Evolutionary conservation across 2,797 vertebrate genomes (phyloP), one percentile per base, ranked within the genome.

Genomic region (Brotogeris chrysoptera): DNA sequence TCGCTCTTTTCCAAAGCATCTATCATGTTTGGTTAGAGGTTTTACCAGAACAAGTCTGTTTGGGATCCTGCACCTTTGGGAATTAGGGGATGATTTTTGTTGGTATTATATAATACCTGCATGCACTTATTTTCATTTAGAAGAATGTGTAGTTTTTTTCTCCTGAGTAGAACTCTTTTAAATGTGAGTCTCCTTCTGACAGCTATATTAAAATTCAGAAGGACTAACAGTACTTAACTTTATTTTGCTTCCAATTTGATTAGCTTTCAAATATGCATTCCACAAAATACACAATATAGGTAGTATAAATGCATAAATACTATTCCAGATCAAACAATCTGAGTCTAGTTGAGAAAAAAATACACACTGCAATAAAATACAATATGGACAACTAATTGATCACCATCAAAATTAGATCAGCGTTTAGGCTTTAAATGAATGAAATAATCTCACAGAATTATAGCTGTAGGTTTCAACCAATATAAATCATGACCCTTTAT

Each of bases 261-360:
- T 64, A 24, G 7, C 41, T 9, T 52, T 79, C 19, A 80, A 36
- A n/a, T 27, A 34, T 3, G 9, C 34, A 43, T 44, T 65, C 32
- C 38, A 80, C 44, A 65, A 72, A 66, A 93, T 5, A 72, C 24
- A 61, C 23, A 94, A 13, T 11, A 49, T 13, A 80, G 13, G 27
- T 20, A 59, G 10, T 24, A 63, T 0, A 49, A 41, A 52, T 41
- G 50, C 36, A 70, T 72, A 89, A 84, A 60, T 49, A 79, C 39
- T 85, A 50, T 41, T 70, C 13, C 19, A 47, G 36, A 92, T 41
- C 43, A 93, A 92, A 80, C 65, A 64, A 80, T 83, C 55, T 46
- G 57, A 64, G 73, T 63, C 34, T 55, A 89, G 39, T 36, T 82
- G 32, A 90, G 18, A 76, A 85, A 84, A 84, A 90, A 94, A 87